phyloP scores from a whole-genome alignment of 1,140 invertebrate species.

The Rhagoletis zephyria region DNA sequence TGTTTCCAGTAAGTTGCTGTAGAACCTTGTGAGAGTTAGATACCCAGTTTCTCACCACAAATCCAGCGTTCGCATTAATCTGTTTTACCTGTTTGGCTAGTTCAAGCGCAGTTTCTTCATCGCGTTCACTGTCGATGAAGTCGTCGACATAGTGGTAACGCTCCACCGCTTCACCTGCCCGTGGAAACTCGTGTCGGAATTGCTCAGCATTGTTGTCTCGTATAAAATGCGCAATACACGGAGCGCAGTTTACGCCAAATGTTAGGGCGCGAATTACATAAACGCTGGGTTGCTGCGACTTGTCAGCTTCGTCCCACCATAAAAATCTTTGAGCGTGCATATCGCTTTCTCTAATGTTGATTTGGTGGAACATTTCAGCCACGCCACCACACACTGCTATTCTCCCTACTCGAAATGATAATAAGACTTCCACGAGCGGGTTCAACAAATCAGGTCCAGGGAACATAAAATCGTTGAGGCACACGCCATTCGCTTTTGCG shows the following conservation, averaged over 20 bases:
- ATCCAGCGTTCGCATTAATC: constrained; percentile 4
- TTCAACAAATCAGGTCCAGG: too few relatives aligned
- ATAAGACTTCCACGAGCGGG: too few relatives aligned
- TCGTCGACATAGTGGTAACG: constrained; percentile 22
- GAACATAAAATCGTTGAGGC: too few relatives aligned
- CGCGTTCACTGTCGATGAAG: constrained; percentile 30
- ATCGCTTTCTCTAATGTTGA: not conserved
- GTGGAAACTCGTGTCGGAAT: not conserved
- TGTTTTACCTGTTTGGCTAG: not conserved
- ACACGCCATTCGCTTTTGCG: too few relatives aligned
- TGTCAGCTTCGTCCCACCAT: constrained; percentile 21
- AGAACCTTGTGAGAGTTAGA: not conserved
- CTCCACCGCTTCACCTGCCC: constrained; percentile 20
- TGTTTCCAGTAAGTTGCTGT: not conserved
- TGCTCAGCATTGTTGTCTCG: constrained; percentile 28
- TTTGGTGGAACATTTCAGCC: not conserved
- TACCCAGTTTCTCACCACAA: constrained; percentile 22
- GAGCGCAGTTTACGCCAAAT: too few relatives aligned
- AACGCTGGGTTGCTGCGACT: not conserved
- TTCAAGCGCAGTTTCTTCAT: constrained; percentile 1
- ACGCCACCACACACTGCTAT: too few relatives aligned
- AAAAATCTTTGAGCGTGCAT: constrained; percentile 51
- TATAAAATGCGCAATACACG: not conserved
- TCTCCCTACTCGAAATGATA: constrained; percentile 8
- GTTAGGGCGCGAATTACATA: too few relatives aligned